Base-by-base conservation (phyloP, 2,888 invertebrate genomes). In the Cylloceria caligata region DNA sequence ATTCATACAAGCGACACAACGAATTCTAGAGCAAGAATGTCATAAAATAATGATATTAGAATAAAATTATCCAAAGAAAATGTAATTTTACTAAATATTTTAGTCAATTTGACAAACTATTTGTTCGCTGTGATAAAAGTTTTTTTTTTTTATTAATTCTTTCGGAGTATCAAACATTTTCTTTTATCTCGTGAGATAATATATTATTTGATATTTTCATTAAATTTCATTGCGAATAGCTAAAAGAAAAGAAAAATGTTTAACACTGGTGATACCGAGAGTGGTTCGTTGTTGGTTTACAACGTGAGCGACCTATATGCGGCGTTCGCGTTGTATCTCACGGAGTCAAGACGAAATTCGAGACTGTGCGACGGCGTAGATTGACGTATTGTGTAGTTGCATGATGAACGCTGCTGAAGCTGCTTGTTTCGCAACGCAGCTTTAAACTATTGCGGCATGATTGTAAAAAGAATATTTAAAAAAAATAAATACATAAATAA, bases 331-430 rank as follows among this genome's bases (percentile, higher is more conserved):
- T 71, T 52, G 34, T n/a, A 21, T 68, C 19, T 21, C 47, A 39
- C 34, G 21, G 34, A 67, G 47, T 62, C 45, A 36, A 49, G 39
- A 60, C 11, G 52, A 36, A 24, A 55, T 49, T 55, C 55, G 65
- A 71, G 39, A 71, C 64, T 55, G 76, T 16, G 42, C 60, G 49
- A 76, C 57, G 49, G 42, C 36, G 57, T 65, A 55, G 55, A 42
- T 55, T 39, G 24, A 19, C 57, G 47, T 67, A 72, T 42, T 57
- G 72, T 72, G 42, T 75, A 77, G 68, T 77, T 68, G 81, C 81
- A 81, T 81, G 76, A 67, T 57, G 52, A 49, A 71, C 72, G 42
- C 76, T 62, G 81, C 71, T 45, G 24, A 16, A 72, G 67, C 67
- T 52, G 77, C 42, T 73, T 67, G 30, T 77, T 42, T 19, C 19